Conservation (phyloP, 2,113 vertebrate species). For the Hippocampus zosterae region DNA sequence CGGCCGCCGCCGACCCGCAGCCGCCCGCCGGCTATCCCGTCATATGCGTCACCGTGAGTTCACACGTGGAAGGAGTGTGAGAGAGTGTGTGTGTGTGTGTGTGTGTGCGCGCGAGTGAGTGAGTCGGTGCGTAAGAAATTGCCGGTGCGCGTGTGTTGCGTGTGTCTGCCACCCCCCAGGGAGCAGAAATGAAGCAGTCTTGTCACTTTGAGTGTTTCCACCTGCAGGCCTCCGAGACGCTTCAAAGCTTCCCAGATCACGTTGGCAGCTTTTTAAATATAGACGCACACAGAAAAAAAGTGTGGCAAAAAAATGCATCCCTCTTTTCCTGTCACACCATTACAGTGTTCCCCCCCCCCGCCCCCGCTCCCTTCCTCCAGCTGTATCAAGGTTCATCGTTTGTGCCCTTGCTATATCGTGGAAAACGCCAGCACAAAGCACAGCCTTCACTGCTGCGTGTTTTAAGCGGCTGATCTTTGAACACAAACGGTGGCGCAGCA, state of each 20-base stretch:
- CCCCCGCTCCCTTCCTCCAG: too few relatives aligned
- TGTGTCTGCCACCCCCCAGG: constrained; percentile 19
- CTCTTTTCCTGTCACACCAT: constrained; percentile 12
- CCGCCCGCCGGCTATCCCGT: constrained; percentile 88
- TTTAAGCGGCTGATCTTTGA: too few relatives aligned
- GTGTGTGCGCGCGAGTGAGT: constrained; percentile 17
- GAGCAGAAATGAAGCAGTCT: constrained; percentile 40
- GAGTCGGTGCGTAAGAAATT: constrained; percentile 21
- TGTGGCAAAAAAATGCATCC: too few relatives aligned
- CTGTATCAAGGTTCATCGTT: too few relatives aligned
- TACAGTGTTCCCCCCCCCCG: background rate
- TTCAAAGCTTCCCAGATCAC: background rate
- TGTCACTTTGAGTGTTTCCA: constrained; percentile 37
- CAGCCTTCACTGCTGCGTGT: too few relatives aligned
- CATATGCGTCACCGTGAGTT: constrained; percentile 88
- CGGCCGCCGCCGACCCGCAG: constrained; percentile 55
- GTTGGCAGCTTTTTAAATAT: constrained; percentile 1
- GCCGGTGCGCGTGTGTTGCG: constrained; percentile 29
- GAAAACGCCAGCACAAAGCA: too few relatives aligned
- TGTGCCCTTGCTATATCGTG: too few relatives aligned
- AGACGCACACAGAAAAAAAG: background rate
- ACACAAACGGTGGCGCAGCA: too few relatives aligned
- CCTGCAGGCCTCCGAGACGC: constrained; percentile 10
- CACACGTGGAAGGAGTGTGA: background rate
- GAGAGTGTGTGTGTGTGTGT: constrained; percentile 3